Evolutionary conservation across 2,113 vertebrate genomes (phyloP), one percentile per base, ranked within the genome.

Genomic region (Morone chrysops): DNA sequence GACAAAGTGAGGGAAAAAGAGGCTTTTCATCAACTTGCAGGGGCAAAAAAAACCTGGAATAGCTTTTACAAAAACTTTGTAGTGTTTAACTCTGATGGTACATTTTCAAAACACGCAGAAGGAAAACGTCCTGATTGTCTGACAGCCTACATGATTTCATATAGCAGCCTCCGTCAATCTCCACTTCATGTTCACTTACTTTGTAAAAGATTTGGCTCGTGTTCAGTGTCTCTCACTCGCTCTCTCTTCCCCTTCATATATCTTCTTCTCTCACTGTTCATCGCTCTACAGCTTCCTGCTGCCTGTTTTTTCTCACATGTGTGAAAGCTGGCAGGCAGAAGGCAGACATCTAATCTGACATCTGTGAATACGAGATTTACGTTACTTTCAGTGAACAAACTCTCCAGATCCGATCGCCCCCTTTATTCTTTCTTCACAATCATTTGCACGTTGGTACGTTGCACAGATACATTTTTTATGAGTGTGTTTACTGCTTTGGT

Each of bases 381-480:
- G 47, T 38, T 69, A 57, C 68, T 77, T 20, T 51, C n/a, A 47
- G 17, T 61, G 38, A 62, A 78, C 69, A 68, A 75, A 70, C 75
- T 60, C 77, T 25, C 5, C 14, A 81, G 60, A 67, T 81, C 53
- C 47, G 71, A 73, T 36, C 22, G 18, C n/a, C 47, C 41, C 5
- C 43, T 77, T 74, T 70, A 17, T 17, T 70, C 48, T 67, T 48
- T 8, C 48, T 68, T 61, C 25, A 61, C 57, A 65, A 53, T 77
- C 72, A 14, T 45, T 61, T 17, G 20, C 36, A 71, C 71, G 77
- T 82, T 90, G 13, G 13, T 47, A 12, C 82, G 71, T 86, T 47
- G 79, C 76, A 54, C 14, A 2, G 47, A 86, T 89, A 75, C 88
- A 90, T 91, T 72, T 90, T 91, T 91, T 66, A 92, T 81, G 81